Conservation (phyloP, 2,113 vertebrate genomes). For the Heloderma charlesbogerti region DNA sequence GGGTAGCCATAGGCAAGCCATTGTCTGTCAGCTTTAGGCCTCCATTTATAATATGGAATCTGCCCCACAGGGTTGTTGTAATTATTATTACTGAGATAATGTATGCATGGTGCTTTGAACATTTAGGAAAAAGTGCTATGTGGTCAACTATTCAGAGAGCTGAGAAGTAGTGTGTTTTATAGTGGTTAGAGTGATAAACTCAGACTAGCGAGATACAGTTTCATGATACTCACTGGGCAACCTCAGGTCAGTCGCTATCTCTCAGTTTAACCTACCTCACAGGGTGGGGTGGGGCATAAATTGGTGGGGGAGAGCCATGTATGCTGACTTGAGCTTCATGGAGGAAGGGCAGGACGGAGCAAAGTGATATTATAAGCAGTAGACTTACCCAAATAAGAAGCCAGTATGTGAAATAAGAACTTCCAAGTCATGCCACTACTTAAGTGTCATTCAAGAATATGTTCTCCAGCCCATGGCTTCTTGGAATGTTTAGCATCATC, state of each 20-base stretch:
- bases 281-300: not conserved
- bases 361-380: not conserved
- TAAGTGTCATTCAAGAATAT: not conserved
- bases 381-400: not conserved
- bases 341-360: not conserved
- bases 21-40: no score
- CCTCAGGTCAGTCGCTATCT: not conserved
- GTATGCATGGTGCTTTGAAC: not conserved
- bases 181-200: not conserved
- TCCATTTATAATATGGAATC: not conserved
- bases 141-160: not conserved
- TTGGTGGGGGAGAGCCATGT: not conserved
- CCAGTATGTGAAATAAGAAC: not conserved
- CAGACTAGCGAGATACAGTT: no score
- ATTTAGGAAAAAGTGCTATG: not conserved
- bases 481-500: constrained; percentile 15
- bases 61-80: not conserved
- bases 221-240: not conserved
- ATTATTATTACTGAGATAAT: not conserved
- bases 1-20: not conserved
- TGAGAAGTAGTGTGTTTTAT: not conserved
- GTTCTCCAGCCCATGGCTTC: constrained; percentile 1
- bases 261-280: not conserved
- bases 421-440: not conserved
- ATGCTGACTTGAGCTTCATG: not conserved